Evolutionary conservation across 2,888 invertebrate genomes (phyloP).

Genomic region (Aplocera efformata): DNA sequence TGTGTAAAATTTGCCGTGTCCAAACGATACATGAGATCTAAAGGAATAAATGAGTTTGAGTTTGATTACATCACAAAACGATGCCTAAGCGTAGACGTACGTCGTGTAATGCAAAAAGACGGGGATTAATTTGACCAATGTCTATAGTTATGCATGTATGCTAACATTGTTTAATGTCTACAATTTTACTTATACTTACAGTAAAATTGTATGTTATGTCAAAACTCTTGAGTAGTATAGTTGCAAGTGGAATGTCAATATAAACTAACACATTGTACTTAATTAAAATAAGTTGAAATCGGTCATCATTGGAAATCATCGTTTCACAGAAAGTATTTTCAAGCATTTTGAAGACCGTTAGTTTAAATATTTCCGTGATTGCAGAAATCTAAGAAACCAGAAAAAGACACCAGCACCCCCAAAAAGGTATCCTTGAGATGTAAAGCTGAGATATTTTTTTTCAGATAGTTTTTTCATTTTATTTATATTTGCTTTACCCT

Average conservation of each 20-base stretch:
- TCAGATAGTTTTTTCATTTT: constrained; percentile 30
- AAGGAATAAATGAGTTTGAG: too few relatives aligned
- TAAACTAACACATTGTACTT: constrained; percentile 15
- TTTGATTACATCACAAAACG: too few relatives aligned
- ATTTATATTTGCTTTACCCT: constrained; percentile 36
- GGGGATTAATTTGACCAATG: too few relatives aligned
- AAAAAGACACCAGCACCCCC: constrained; percentile 85
- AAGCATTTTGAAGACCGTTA: constrained; percentile 24
- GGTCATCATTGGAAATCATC: too few relatives aligned
- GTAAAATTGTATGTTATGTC: constrained; percentile 10
- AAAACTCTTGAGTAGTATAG: constrained; percentile 22
- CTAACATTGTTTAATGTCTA: too few relatives aligned
- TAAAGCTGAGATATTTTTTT: constrained; percentile 26
- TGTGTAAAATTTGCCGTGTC: too few relatives aligned
- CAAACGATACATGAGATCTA: too few relatives aligned
- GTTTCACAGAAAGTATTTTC: neutral
- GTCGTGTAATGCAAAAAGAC: too few relatives aligned
- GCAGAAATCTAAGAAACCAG: constrained; percentile 90
- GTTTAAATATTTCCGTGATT: constrained; percentile 64
- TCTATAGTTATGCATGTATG: too few relatives aligned
- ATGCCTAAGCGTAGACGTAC: too few relatives aligned
- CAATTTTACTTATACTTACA: too few relatives aligned
- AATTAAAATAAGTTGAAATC: neutral
- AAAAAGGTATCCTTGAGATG: constrained; percentile 82
- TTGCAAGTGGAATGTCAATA: constrained; percentile 14